Percentiles rank a stretch among this genome's conserved stretches.
These are phyloP conservation scores for Onychorhynchus coronatus DNA, from an alignment of 2,113 vertebrate genomes.

Conservation along the genomic window DNA sequence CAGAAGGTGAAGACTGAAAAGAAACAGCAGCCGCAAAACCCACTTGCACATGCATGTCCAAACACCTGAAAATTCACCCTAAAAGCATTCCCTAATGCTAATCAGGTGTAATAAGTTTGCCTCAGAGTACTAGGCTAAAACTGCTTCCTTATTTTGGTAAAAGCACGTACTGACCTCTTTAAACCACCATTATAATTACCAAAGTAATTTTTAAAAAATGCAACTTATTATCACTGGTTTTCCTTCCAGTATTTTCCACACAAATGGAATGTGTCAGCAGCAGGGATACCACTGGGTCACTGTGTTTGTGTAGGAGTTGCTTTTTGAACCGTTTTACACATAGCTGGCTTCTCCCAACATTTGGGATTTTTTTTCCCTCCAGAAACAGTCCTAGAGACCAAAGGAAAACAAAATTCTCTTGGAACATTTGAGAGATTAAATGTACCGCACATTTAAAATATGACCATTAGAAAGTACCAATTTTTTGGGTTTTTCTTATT, in stretches of 20 bases:
- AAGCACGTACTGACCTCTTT: not conserved
- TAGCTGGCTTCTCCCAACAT: not conserved
- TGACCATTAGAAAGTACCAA: not conserved
- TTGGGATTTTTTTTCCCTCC: not conserved
- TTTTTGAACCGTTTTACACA: slow-evolving; percentile 25
- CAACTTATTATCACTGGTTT: not conserved
- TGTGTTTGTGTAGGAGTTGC: slow-evolving; percentile 5
- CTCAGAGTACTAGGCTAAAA: not conserved
- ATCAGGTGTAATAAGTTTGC: not conserved
- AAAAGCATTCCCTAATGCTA: not conserved
- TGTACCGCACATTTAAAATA: slow-evolving; percentile 17
- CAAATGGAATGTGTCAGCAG: not conserved
- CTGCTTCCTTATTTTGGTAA: not conserved
- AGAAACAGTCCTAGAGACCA: not conserved
- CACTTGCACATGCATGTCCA: not conserved
- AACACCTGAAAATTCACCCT: not conserved
- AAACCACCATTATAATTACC: not conserved
- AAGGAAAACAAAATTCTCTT: slow-evolving; percentile 35
- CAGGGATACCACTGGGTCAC: not conserved
- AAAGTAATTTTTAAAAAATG: not conserved
- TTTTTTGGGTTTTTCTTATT: not conserved
- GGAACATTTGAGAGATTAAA: slow-evolving; percentile 6
- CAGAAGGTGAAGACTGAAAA: not conserved
- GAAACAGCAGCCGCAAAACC: not conserved
- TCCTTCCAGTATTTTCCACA: not conserved